phyloP scores from a whole-genome alignment of 2,888 invertebrate genomes.

The Cinara cedri region DNA sequence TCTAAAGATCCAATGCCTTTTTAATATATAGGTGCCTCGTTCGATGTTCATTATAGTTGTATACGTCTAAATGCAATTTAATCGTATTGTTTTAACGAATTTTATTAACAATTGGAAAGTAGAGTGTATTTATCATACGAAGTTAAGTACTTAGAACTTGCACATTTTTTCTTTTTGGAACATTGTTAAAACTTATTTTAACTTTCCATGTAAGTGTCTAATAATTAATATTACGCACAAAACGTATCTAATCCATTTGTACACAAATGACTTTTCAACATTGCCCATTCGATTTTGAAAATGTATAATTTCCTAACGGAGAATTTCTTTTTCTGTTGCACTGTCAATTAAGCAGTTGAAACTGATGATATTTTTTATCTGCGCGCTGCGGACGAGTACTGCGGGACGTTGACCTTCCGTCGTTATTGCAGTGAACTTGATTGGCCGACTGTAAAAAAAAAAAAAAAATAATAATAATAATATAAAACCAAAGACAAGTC shows the following conservation, averaged over 20 bases:
- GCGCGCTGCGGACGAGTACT: slow-evolving; percentile 24
- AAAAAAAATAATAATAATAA: slow-evolving; percentile 11
- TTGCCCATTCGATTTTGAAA: background rate
- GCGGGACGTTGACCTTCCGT: slow-evolving; percentile 50
- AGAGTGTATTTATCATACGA: too few relatives aligned
- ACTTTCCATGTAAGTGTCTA: background rate
- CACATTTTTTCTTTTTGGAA: slow-evolving; percentile 28
- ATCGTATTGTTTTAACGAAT: background rate
- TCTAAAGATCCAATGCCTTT: too few relatives aligned
- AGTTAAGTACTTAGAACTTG: background rate
- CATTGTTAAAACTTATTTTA: background rate
- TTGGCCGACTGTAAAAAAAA: slow-evolving; percentile 30
- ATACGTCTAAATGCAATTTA: background rate
- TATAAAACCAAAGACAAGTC: slow-evolving; percentile 16
- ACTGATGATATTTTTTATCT: slow-evolving; percentile 26
- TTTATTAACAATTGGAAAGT: slow-evolving; percentile 7
- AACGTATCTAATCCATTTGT: too few relatives aligned
- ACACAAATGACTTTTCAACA: background rate
- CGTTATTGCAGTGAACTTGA: slow-evolving; percentile 53
- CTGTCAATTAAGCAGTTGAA: slow-evolving; percentile 31
- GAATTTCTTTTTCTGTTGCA: slow-evolving; percentile 21
- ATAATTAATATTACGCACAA: background rate
- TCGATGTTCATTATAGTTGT: too few relatives aligned
- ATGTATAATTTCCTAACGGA: slow-evolving; percentile 12
- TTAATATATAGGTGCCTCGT: too few relatives aligned